Base-by-base conservation (phyloP, 92 coral and sea anemone species). In the Desmophyllum pertusum region DNA sequence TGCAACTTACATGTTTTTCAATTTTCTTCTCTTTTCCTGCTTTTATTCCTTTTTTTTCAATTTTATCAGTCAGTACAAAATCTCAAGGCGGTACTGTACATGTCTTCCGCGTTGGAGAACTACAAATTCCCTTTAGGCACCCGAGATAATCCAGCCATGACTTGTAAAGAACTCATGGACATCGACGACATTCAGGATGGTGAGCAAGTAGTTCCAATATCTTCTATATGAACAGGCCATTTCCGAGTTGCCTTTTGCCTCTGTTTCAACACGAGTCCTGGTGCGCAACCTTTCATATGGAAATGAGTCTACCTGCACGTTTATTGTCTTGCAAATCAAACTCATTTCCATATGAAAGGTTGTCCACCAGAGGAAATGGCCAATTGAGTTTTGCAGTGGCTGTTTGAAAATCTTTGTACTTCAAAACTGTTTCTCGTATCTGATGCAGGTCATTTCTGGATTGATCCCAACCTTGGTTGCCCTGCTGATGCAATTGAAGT, bases 391-490 rank as follows among this genome's bases (percentile, higher is more conserved):
- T 15, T 75, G 48, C 18, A 27, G 6, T 15, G 14, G 31, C 70
- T 65, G 21, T 23, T 70, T 25, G 45, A 18, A n/a, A 31, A 31
- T 40, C 48, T 18, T 30, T 55, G 30, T 10, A 25, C 65, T 59
- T 25, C 10, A 11, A 11, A 8, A 70, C 4, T 42, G 2, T 37
- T 23, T 9, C n/a, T 63, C 31, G 41, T 31, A 17, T 65, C 31
- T 30, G 21, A 6, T 65, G 43, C 88, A 96, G 99, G 99, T 48
- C 86, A 83, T 63, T 96, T 86, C 72, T 96, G 99, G 99, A 88
- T 96, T 57, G 99, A 96, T 71, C 99, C 99, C 51, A 97, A 97
- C 86, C 93, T 94, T 63, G 99, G 99, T 39, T 97, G 99, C 74
- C 87, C 98, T 59, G 92, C 81, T 50, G 99, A 97, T 77, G 99